A percentile compares a stretch with the other conserved stretches of the same genome.
Evolutionary conservation across 2,797 vertebrate species (phyloP).

Genomic region (Malurus leucopterus): DNA sequence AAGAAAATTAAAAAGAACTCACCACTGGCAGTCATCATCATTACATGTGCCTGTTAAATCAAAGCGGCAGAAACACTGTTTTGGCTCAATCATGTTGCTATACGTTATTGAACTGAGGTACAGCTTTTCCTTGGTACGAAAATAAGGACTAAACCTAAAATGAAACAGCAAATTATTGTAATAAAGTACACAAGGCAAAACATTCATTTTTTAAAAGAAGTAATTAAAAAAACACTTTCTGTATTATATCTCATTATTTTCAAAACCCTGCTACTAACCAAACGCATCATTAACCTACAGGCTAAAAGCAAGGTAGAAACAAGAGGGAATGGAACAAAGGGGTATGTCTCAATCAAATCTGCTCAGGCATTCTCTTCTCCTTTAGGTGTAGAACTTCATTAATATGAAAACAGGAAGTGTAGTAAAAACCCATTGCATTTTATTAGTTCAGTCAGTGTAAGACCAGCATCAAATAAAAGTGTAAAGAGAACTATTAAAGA

Average conservation of each 20-base stretch:
- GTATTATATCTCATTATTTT: not conserved
- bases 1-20: slow-evolving; percentile 43
- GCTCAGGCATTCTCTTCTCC: not conserved
- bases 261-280: not conserved
- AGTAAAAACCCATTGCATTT: not conserved
- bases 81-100: slow-evolving; percentile 88
- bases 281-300: not conserved
- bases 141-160: slow-evolving; percentile 93
- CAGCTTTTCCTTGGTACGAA: slow-evolving; percentile 93
- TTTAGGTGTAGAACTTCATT: not conserved
- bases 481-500: not conserved
- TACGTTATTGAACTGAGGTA: slow-evolving; percentile 87
- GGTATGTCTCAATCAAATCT: not conserved
- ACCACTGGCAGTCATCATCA: slow-evolving; percentile 92
- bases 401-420: not conserved
- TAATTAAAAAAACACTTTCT: not conserved
- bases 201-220: not conserved
- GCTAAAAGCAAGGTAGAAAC: not conserved
- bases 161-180: not conserved
- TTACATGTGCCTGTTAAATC: slow-evolving; percentile 95
- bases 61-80: slow-evolving; percentile 90
- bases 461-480: not conserved
- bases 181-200: not conserved
- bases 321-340: not conserved
- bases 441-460: not conserved